A percentile compares a stretch with the other conserved stretches of the same genome.
phyloP scores from a whole-genome alignment of 2,888 invertebrate genomes.

The Diploptera punctata region DNA sequence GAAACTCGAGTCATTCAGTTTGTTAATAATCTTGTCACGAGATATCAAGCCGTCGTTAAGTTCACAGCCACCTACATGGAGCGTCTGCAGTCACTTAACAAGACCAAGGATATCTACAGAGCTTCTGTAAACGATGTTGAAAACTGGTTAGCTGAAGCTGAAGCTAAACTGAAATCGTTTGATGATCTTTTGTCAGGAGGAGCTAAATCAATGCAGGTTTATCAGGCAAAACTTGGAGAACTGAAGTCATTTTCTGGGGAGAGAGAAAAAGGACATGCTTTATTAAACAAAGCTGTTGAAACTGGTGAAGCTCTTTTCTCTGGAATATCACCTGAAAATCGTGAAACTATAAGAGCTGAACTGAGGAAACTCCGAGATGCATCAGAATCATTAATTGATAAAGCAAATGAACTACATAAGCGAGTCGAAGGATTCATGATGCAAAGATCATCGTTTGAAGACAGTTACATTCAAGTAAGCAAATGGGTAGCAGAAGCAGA shows the following conservation, averaged over 20 bases:
- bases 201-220: conserved; percentile 70
- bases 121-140: conserved; percentile 72
- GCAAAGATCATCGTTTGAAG: conserved; percentile 92
- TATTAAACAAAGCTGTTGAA: conserved; percentile 82
- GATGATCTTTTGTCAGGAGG: conserved; percentile 73
- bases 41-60: conserved; percentile 78
- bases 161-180: conserved; percentile 70
- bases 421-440: conserved; percentile 88
- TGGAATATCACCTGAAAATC: conserved; percentile 84
- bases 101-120: conserved; percentile 72
- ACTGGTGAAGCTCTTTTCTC: conserved; percentile 89
- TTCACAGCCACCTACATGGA: conserved; percentile 73
- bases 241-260: conserved; percentile 74
- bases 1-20: conserved; percentile 85
- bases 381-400: conserved; percentile 85
- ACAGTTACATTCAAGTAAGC: conserved; percentile 86
- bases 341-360: conserved; percentile 84
- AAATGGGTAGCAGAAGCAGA: conserved; percentile 84
- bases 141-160: conserved; percentile 79
- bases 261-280: conserved; percentile 78
- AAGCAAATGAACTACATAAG: conserved; percentile 83
- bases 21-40: conserved; percentile 75
- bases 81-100: conserved; percentile 72
- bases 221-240: conserved; percentile 75
- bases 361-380: conserved; percentile 79